These are phyloP conservation scores for Hypotaenidia okinawae DNA, from an alignment of 2,797 vertebrate genomes.

Conservation along the genomic window DNA sequence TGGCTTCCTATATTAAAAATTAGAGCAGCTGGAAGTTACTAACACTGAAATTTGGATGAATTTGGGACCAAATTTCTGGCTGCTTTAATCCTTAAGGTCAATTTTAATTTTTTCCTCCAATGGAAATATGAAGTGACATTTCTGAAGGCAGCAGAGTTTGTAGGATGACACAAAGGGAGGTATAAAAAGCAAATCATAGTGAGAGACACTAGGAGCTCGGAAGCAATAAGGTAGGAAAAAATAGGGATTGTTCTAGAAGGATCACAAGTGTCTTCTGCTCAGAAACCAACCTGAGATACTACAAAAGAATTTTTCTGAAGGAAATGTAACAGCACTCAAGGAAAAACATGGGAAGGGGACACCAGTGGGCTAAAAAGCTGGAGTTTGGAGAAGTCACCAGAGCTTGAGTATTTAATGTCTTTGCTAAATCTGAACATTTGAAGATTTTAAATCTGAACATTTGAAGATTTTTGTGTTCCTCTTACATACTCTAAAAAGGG, in stretches of 20 bases:
- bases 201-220: background rate
- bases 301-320: background rate
- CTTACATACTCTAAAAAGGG: background rate
- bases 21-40: background rate
- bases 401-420: background rate
- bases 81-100: background rate
- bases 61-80: background rate
- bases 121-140: background rate
- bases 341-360: background rate
- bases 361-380: background rate
- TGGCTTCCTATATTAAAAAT: background rate
- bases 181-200: background rate
- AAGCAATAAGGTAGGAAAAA: background rate
- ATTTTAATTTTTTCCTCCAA: background rate
- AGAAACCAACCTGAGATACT: background rate
- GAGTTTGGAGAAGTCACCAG: background rate
- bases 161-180: background rate
- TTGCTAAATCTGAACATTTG: background rate
- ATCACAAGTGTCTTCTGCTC: background rate
- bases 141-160: background rate
- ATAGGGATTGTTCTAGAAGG: background rate
- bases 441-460: background rate
- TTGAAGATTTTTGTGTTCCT: background rate
- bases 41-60: background rate
- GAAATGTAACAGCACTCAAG: background rate